Base-by-base conservation (phyloP, 2,888 invertebrate genomes). In the Leptothorax acervorum region DNA sequence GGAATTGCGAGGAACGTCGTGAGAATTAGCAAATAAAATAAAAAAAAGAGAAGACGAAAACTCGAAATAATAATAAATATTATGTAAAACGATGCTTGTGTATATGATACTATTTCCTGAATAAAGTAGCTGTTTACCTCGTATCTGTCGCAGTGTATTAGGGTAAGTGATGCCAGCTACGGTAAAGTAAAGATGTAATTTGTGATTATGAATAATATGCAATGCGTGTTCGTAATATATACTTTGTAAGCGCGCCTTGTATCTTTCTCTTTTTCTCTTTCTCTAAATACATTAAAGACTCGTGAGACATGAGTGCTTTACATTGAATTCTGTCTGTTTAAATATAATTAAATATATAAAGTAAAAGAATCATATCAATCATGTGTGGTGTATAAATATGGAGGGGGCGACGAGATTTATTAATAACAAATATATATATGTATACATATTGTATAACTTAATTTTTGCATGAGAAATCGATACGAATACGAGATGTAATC, bases 121-220 rank as follows among this genome's bases (percentile, higher is more conserved):
- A 93, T 93, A 93, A 94, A 94, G 92, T 94, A 94, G 93, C 87
- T 89, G 89, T 93, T 93, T 93, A 93, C 91, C 92, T 93, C 92
- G 90, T 92, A 92, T 86, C 87, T 83, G 88, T 92, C 53, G 83
- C 90, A 92, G 91, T 91, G 87, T 91, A 90, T 91, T 71, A 85
- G 68, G 3, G 12, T 70, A 65, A 35, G 82, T 60, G 48, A 78
- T 83, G 45, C 42, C 57, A 42, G 23, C 83, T 48, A 82, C 12
- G 5, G 11, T 28, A 35, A 63, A 63, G 18, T 42, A 23, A 39
- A 28, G n/a, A 68, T 88, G 66, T 85, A 85, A 76, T 73, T 85
- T 68, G 28, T 60, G 76, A 86, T 76, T 87, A 79, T 78, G 70
- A 88, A 88, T 71, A 68, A 76, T 48, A 48, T 15, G 73, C 81